A percentile compares a stretch with the other conserved stretches of the same genome.
Evolutionary conservation across 2,888 invertebrate genomes (phyloP).

Genomic region (Operophtera brumata): DNA sequence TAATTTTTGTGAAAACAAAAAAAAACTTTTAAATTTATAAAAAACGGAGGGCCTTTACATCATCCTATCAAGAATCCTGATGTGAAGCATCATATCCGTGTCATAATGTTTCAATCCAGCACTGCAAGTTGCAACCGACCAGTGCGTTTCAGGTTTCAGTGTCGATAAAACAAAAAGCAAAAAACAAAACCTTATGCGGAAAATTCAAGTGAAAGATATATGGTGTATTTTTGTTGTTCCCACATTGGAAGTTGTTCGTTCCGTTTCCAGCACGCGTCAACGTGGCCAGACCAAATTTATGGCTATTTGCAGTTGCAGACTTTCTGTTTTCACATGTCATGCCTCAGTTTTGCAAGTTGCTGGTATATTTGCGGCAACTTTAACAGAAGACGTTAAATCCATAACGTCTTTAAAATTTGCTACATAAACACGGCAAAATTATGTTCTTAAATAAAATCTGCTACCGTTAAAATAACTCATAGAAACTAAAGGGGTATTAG

Average conservation of each 20-base stretch:
- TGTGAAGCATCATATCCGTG: slow-evolving; percentile 13
- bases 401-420: slow-evolving; percentile 15
- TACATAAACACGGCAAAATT: slow-evolving; percentile 2
- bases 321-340: slow-evolving; percentile 69
- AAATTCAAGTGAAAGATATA: slow-evolving; percentile 69
- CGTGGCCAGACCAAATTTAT: slow-evolving; percentile 70
- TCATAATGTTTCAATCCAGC: slow-evolving; percentile 20
- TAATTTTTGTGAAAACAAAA: background rate
- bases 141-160: slow-evolving; percentile 28
- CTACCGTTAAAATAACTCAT: slow-evolving; percentile 10
- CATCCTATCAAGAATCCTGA: background rate
- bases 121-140: slow-evolving; percentile 29
- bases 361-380: slow-evolving; percentile 29
- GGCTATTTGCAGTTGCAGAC: slow-evolving; percentile 66
- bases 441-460: slow-evolving; percentile 9
- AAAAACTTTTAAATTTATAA: background rate
- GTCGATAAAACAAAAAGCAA: slow-evolving; percentile 38
- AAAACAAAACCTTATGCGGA: slow-evolving; percentile 49
- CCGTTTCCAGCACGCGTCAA: slow-evolving; percentile 71
- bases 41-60: background rate
- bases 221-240: slow-evolving; percentile 72
- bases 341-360: slow-evolving; percentile 53
- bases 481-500: slow-evolving; percentile 25
- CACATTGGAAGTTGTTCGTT: slow-evolving; percentile 56
- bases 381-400: slow-evolving; percentile 26